Conservation (phyloP, 2,888 invertebrate species). For the Hoplodrina ambigua region DNA sequence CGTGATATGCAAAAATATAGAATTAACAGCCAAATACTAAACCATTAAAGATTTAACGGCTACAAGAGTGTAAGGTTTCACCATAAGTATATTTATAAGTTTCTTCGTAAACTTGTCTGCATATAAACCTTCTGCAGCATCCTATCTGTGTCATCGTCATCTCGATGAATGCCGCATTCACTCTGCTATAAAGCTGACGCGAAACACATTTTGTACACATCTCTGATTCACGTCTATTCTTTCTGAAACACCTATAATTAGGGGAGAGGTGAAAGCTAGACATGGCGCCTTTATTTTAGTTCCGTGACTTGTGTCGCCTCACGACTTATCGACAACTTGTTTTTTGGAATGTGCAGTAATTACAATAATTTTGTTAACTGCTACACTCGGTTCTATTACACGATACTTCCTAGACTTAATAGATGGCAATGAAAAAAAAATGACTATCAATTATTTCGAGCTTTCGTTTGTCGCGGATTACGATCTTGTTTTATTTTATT, state of each 20-base stretch:
- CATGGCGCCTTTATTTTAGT: slow-evolving; percentile 70
- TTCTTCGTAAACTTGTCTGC: not conserved
- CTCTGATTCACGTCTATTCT: slow-evolving; percentile 77
- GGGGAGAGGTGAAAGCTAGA: slow-evolving; percentile 79
- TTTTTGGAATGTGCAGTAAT: slow-evolving; percentile 62
- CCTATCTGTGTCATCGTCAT: slow-evolving; percentile 26
- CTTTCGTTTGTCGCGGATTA: slow-evolving; percentile 50
- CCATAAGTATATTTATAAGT: not conserved
- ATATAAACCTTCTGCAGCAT: slow-evolving; percentile 18
- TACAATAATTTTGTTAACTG: slow-evolving; percentile 66
- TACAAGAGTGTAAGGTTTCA: not conserved
- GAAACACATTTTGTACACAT: slow-evolving; percentile 67
- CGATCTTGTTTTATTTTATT: slow-evolving; percentile 34
- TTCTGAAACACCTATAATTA: slow-evolving; percentile 80
- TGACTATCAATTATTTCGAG: slow-evolving; percentile 50
- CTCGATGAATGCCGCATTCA: slow-evolving; percentile 74
- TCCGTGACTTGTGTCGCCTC: slow-evolving; percentile 76
- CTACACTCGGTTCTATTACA: slow-evolving; percentile 52
- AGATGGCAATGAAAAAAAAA: slow-evolving; percentile 46
- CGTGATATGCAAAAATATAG: not conserved
- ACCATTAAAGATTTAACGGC: too few relatives aligned
- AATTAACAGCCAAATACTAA: not conserved
- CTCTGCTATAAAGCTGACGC: slow-evolving; percentile 57
- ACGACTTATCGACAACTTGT: slow-evolving; percentile 69
- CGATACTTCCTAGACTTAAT: slow-evolving; percentile 50